phyloP scores from a whole-genome alignment of 2,888 invertebrate genomes.

The Graphium colonna region DNA sequence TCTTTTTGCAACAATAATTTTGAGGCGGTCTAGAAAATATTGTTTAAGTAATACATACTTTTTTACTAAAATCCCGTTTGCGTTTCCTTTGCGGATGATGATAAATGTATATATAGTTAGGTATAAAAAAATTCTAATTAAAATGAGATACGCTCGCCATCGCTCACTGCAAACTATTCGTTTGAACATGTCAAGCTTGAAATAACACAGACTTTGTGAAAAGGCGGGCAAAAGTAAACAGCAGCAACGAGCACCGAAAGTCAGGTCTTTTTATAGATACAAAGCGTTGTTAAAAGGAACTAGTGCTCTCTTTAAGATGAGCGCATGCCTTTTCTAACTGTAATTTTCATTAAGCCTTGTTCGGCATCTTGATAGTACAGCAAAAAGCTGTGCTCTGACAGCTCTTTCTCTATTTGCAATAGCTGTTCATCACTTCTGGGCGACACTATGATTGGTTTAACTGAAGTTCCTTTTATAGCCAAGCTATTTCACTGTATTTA shows the following conservation, averaged over 20 bases:
- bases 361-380: background rate
- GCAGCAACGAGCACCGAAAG: constrained; percentile 5
- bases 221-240: constrained; percentile 9
- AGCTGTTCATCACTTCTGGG: too few species aligned
- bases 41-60: too few species aligned
- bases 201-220: constrained; percentile 11
- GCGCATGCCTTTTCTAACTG: constrained; percentile 1
- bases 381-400: too few species aligned
- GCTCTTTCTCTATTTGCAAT: too few species aligned
- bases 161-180: constrained; percentile 1
- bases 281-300: constrained; percentile 7
- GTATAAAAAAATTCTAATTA: background rate
- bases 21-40: too few species aligned
- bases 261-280: constrained; percentile 6
- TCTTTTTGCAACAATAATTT: too few species aligned
- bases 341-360: constrained; percentile 2
- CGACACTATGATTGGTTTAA: background rate
- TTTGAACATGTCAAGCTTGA: constrained; percentile 14
- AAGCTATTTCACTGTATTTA: too few species aligned
- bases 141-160: background rate
- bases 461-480: background rate
- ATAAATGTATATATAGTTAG: background rate
- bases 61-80: too few species aligned
- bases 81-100: too few species aligned
- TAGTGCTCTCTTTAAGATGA: constrained; percentile 1